Conservation (phyloP, 2,888 invertebrate genomes). For the Choristoneura rosaceana region DNA sequence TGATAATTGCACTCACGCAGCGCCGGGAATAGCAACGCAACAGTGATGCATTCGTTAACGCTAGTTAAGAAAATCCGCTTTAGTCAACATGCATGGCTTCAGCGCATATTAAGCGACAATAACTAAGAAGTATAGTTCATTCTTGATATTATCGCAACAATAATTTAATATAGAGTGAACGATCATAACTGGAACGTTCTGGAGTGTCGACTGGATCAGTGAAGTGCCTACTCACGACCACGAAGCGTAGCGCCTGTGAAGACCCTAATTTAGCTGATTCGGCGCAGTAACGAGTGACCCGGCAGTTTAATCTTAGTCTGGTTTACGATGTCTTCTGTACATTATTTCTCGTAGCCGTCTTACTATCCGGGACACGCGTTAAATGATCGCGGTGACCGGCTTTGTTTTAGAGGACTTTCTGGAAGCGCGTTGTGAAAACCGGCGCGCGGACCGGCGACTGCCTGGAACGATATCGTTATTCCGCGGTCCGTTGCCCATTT, state of each 20-base stretch:
- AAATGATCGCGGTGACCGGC: conserved; percentile 57
- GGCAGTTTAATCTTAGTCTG: conserved; percentile 36
- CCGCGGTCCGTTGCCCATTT: background rate
- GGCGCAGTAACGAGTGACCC: conserved; percentile 28
- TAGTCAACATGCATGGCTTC: conserved; percentile 3
- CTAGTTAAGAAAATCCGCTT: conserved; percentile 2
- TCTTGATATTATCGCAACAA: background rate
- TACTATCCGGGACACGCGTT: conserved; percentile 47
- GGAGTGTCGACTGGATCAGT: background rate
- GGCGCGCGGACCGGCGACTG: conserved; percentile 24
- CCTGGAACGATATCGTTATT: background rate
- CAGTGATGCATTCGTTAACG: conserved; percentile 7
- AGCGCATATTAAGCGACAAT: background rate
- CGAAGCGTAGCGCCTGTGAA: background rate
- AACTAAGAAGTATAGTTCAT: background rate
- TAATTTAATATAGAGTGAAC: background rate
- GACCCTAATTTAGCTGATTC: conserved; percentile 29
- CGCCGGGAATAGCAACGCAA: background rate
- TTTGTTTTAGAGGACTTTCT: conserved; percentile 52
- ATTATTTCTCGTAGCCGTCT: conserved; percentile 46
- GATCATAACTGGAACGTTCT: background rate
- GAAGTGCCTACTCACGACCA: conserved; percentile 3
- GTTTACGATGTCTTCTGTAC: conserved; percentile 41
- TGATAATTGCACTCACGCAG: background rate
- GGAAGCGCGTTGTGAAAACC: conserved; percentile 46